A percentile compares a stretch with the other conserved stretches of the same genome.
Evolutionary conservation across 2,797 vertebrate species (phyloP).

Genomic region (Dermochelys coriacea): DNA sequence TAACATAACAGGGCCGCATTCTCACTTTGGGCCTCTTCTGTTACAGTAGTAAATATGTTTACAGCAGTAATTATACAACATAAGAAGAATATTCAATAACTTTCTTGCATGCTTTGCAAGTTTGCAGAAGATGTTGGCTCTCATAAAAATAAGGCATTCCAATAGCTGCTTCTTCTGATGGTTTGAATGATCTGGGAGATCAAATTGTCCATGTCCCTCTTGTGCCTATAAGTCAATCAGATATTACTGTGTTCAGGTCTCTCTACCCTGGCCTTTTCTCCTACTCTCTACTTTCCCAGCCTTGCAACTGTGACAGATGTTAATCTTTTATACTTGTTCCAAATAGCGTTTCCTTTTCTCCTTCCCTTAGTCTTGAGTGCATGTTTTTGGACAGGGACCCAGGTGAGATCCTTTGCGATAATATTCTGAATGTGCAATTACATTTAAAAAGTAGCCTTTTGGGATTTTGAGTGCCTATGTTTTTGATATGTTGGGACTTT

Average conservation of each 20-base stretch:
- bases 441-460: not conserved
- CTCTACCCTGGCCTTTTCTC: not conserved
- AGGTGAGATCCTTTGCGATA: not conserved
- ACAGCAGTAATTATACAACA: not conserved
- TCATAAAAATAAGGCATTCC: not conserved
- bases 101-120: not conserved
- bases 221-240: not conserved
- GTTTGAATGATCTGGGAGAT: not conserved
- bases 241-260: not conserved
- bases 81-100: not conserved
- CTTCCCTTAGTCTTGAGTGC: not conserved
- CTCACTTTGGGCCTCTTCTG: not conserved
- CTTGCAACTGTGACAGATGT: not conserved
- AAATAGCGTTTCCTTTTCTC: not conserved
- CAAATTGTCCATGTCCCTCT: not conserved
- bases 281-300: not conserved
- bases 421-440: not conserved
- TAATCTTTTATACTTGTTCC: not conserved
- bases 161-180: not conserved
- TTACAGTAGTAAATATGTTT: too few relatives aligned
- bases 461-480: not conserved
- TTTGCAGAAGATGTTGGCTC: not conserved
- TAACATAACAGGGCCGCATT: not conserved
- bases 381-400: not conserved
- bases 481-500: not conserved